phyloP scores from a whole-genome alignment of 2,888 invertebrate species.

The Polydrusus cervinus region DNA sequence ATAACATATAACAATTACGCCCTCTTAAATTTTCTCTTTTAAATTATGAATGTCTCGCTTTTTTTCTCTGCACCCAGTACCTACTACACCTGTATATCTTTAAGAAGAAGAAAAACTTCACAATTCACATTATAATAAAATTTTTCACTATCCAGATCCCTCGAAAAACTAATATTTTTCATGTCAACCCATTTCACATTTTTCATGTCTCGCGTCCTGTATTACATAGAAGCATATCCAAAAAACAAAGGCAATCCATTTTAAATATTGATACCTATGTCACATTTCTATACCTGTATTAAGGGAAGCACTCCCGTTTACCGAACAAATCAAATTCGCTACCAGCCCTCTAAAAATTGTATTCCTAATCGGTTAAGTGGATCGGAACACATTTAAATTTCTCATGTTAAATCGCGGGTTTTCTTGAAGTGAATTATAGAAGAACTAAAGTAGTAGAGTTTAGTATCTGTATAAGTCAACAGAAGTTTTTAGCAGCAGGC shows the following conservation, averaged over 20 bases:
- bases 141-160: neutral
- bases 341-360: neutral
- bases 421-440: too few relatives aligned
- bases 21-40: too few relatives aligned
- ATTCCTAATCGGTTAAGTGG: too few relatives aligned
- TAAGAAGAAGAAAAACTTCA: neutral
- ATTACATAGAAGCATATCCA: constrained; percentile 26
- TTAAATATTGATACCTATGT: constrained; percentile 43
- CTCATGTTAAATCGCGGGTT: too few relatives aligned
- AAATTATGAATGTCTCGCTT: too few relatives aligned
- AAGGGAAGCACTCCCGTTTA: constrained; percentile 11
- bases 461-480: too few relatives aligned
- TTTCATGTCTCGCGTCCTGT: constrained; percentile 9
- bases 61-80: too few relatives aligned
- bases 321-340: neutral
- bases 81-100: too few relatives aligned
- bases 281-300: constrained; percentile 11
- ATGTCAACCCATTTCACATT: constrained; percentile 31
- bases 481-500: too few relatives aligned
- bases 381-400: too few relatives aligned
- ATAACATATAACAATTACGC: too few relatives aligned
- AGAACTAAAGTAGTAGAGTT: too few relatives aligned
- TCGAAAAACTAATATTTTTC: constrained; percentile 29
- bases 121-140: neutral
- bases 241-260: constrained; percentile 34